These are phyloP conservation scores for Squalus acanthias DNA, from an alignment of 2,797 vertebrate species.

Conservation along the genomic window DNA sequence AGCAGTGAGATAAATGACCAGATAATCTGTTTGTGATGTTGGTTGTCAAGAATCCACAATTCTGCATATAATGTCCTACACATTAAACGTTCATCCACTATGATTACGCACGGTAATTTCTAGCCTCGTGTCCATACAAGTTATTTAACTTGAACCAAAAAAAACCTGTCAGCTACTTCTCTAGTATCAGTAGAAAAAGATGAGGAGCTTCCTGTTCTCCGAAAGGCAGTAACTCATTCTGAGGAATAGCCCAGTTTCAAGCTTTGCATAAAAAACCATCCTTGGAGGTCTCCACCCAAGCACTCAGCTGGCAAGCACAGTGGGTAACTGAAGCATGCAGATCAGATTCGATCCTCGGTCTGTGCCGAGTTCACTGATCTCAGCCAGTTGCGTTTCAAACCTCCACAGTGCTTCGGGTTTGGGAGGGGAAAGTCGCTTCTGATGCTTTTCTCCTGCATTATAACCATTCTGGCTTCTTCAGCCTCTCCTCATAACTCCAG, in stretches of 20 bases:
- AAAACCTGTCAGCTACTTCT: not conserved
- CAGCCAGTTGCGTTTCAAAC: not conserved
- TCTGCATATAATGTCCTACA: not conserved
- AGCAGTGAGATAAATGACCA: not conserved
- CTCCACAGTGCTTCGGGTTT: not conserved
- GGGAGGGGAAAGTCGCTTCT: not conserved
- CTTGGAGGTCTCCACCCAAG: not conserved
- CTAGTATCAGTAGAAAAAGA: not conserved
- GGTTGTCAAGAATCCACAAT: not conserved
- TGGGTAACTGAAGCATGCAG: not conserved
- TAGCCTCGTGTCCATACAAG: not conserved
- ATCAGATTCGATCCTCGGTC: not conserved
- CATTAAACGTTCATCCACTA: not conserved
- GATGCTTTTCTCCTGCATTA: not conserved
- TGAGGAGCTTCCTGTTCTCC: not conserved
- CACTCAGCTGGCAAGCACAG: no score
- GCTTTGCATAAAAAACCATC: not conserved
- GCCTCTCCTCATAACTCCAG: not conserved
- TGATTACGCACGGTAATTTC: not conserved
- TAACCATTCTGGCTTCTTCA: not conserved
- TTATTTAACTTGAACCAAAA: not conserved
- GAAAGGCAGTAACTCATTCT: not conserved
- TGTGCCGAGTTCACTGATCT: not conserved
- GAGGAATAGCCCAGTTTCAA: not conserved
- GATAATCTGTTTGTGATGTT: no score